These are phyloP conservation scores for Ganaspis sp. DNA, from an alignment of 1,140 invertebrate species.

Conservation along the genomic window DNA sequence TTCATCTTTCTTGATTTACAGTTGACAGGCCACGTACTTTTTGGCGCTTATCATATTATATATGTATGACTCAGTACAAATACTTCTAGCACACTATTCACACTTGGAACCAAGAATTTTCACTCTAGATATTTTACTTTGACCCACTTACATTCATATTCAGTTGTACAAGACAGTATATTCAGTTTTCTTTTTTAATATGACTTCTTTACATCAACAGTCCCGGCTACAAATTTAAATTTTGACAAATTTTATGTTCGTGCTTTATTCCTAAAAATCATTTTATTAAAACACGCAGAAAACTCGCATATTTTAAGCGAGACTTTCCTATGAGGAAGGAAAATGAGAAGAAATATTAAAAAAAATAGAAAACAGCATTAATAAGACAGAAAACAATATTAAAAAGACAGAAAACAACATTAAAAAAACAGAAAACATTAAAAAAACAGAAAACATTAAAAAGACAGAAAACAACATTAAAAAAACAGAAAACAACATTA, in stretches of 20 bases:
- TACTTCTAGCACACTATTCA: slow-evolving; percentile 14
- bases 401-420: no score
- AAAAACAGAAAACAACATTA: no score
- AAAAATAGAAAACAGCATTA: no score
- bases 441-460: no score
- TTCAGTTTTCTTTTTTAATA: slow-evolving; percentile 3
- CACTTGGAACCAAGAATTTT: slow-evolving; percentile 21
- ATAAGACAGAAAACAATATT: no score
- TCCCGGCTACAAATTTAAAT: neutral
- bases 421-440: no score
- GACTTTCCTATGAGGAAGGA: no score
- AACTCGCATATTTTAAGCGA: no score
- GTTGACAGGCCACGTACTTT: slow-evolving; percentile 24
- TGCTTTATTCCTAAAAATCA: neutral
- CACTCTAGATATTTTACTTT: slow-evolving; percentile 28
- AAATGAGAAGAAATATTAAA: no score
- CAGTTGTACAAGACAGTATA: neutral
- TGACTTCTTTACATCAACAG: neutral
- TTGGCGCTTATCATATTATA: slow-evolving; percentile 23
- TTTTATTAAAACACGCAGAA: no score
- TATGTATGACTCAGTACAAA: slow-evolving; percentile 20
- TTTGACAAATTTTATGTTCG: neutral
- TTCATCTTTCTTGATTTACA: slow-evolving; percentile 26
- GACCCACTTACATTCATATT: slow-evolving; percentile 23
- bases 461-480: no score